Base-by-base conservation (phyloP, 2,113 vertebrate genomes). In the Pteronura brasiliensis region DNA sequence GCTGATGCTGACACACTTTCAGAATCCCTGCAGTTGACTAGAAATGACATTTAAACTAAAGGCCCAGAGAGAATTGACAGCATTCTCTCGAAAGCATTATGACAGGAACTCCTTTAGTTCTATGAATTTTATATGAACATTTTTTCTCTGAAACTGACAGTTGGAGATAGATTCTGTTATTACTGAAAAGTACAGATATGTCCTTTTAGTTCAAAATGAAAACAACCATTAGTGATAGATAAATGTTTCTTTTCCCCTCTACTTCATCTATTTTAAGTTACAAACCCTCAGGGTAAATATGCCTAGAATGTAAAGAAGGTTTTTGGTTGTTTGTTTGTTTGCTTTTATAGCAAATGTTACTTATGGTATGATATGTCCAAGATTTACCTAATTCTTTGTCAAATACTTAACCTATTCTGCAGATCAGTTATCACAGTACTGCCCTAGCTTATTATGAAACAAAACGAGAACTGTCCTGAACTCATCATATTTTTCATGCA, bases 121-220 rank as follows among this genome's bases (percentile, higher is more conserved):
- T 83, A 49, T 25, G 9, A 94, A 81, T 97, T 98, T 98, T 93
- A 88, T 96, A 97, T 95, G 96, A 98, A 88, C 44, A 93, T 97
- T 98, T 98, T 82, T 93, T 79, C 17, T 36, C 61, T 31, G 21
- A 77, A 15, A 61, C 14, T 97, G 98, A 88, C 84, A 98, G 76
- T 49, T 84, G 86, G 72, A 96, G 96, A 95, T 95, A 97, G 96
- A 44, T 98, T 98, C 61, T 97, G 52, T 80, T 98, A 81, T 81
- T 95, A 81, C 69, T 74, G 90, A 98, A 91, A 91, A 95, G 90
- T 36, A 97, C 71, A 97, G 94, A 80, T 59, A 88, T 59, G 47
- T 97, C 47, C 90, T 11, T 10, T 95, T 96, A 67, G 57, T 49
- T 83, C 86, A 76, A 96, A 98, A 98, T 94, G 39, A 95, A 98